Evolutionary conservation across 2,113 vertebrate species (phyloP).

Genomic region (Mola mola): DNA sequence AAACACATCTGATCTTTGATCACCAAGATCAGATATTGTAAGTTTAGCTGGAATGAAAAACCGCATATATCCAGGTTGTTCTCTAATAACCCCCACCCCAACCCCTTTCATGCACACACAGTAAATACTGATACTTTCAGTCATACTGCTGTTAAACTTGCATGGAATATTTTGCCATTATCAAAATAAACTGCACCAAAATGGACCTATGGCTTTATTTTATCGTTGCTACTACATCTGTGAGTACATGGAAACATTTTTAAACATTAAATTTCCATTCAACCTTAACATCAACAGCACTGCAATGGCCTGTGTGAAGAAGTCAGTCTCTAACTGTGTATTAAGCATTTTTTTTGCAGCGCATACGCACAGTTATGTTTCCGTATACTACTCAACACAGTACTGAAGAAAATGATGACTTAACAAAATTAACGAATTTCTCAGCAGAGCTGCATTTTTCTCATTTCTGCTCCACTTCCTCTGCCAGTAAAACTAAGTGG

Average conservation of each 20-base stretch:
- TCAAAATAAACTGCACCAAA: constrained; percentile 56
- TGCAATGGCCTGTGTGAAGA: constrained; percentile 16
- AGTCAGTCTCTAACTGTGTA: constrained; percentile 34
- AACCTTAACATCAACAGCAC: background rate
- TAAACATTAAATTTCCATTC: constrained; percentile 43
- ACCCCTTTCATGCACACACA: too few relatives aligned
- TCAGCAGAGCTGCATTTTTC: constrained; percentile 33
- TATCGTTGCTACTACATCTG: constrained; percentile 42
- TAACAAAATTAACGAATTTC: constrained; percentile 16
- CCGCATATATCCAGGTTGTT: too few relatives aligned
- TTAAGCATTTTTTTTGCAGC: background rate
- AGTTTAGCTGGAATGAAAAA: too few relatives aligned
- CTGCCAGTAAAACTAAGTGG: constrained; percentile 66
- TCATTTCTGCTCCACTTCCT: constrained; percentile 33
- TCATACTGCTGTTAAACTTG: constrained; percentile 60
- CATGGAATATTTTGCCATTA: constrained; percentile 68
- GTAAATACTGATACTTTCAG: constrained; percentile 59
- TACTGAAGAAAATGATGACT: constrained; percentile 49
- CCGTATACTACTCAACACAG: background rate
- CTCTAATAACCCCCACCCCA: too few relatives aligned
- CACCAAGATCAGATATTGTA: too few relatives aligned
- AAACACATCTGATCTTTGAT: too few relatives aligned
- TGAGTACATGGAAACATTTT: constrained; percentile 33
- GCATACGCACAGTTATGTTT: constrained; percentile 20
- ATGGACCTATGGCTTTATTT: constrained; percentile 40